These are phyloP conservation scores for Tenthredo amoena DNA, from an alignment of 2,888 invertebrate genomes.

Conservation along the genomic window DNA sequence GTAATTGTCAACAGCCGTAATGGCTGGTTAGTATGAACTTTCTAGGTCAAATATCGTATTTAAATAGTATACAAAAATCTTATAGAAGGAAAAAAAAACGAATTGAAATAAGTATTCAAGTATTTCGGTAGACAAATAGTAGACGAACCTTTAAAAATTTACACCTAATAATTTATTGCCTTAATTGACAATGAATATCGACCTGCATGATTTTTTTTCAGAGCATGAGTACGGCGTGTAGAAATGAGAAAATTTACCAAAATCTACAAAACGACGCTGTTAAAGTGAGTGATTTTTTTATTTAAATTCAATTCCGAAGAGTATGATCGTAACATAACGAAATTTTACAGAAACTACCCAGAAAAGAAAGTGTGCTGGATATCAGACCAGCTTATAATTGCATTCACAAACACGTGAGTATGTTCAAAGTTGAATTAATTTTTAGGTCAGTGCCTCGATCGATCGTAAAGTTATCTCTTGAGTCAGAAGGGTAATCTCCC, in stretches of 20 bases:
- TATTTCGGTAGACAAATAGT: background rate
- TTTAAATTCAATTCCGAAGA: background rate
- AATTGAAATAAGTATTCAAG: background rate
- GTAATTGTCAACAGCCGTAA: background rate
- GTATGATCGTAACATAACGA: background rate
- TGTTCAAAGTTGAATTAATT: slow-evolving; percentile 40
- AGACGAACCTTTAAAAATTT: background rate
- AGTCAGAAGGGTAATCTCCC: background rate
- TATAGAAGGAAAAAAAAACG: background rate
- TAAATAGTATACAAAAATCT: background rate
- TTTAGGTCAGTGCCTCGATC: slow-evolving; percentile 34
- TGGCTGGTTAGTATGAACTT: background rate
- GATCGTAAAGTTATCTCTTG: slow-evolving; percentile 11
- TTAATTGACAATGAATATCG: slow-evolving; percentile 8
- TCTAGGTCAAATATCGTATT: background rate
- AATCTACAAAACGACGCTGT: slow-evolving; percentile 64
- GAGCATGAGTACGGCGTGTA: slow-evolving; percentile 59
- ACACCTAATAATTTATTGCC: background rate
- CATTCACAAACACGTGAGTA: slow-evolving; percentile 75
- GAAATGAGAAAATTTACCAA: slow-evolving; percentile 61
- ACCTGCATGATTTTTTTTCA: slow-evolving; percentile 42
- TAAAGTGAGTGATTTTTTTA: slow-evolving; percentile 57
- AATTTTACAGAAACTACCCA: slow-evolving; percentile 70
- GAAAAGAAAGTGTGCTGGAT: slow-evolving; percentile 71
- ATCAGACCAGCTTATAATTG: slow-evolving; percentile 74